A percentile compares a stretch with the other conserved stretches of the same genome.
phyloP scores from a whole-genome alignment of 2,888 invertebrate species.

The Callosobruchus maculatus region DNA sequence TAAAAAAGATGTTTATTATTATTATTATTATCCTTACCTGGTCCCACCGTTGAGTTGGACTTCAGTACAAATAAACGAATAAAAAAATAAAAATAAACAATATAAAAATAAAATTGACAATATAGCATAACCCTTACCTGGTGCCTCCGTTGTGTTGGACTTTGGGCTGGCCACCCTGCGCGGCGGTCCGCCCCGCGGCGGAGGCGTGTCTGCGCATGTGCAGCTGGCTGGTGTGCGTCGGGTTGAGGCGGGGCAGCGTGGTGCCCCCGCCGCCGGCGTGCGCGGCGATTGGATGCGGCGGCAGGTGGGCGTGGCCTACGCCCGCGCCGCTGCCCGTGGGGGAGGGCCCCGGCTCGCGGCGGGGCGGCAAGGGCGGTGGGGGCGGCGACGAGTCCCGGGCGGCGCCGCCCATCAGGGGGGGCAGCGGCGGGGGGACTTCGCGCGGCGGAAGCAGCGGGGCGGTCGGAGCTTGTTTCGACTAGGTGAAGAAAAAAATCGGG shows the following conservation, averaged over 20 bases:
- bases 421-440: conserved; percentile 61
- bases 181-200: conserved; percentile 41
- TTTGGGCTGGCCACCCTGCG: conserved; percentile 24
- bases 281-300: conserved; percentile 17
- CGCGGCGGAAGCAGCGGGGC: conserved; percentile 68
- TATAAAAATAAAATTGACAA: too few species aligned
- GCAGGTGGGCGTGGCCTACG: conserved; percentile 9
- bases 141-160: conserved; percentile 40
- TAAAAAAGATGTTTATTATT: too few species aligned
- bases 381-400: conserved; percentile 45
- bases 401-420: not conserved
- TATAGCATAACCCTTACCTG: conserved; percentile 35
- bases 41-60: conserved; percentile 36
- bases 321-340: conserved; percentile 31
- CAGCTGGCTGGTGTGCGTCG: conserved; percentile 56
- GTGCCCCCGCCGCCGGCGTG: too few species aligned
- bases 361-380: conserved; percentile 46
- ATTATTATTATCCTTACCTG: too few species aligned
- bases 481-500: conserved; percentile 14
- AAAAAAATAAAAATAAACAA: too few species aligned
- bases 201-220: conserved; percentile 57
- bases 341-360: conserved; percentile 41
- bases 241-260: conserved; percentile 50
- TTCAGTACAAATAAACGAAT: not conserved
- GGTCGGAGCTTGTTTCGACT: conserved; percentile 62